These are phyloP conservation scores for Trachymyrmex cornetzi DNA, from an alignment of 1,140 invertebrate genomes.

Conservation along the genomic window DNA sequence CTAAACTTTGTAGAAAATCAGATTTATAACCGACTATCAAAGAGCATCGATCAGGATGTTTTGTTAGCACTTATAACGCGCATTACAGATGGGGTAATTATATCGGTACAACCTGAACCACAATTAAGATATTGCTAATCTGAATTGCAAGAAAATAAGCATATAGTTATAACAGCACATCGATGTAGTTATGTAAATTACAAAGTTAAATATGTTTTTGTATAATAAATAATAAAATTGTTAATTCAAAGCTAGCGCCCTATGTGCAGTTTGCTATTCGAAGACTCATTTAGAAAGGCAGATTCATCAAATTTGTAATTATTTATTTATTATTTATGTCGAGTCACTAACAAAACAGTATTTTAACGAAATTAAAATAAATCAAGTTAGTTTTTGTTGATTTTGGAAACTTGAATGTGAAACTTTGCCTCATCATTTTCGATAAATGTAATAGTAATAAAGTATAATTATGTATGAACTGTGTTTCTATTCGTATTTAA, in stretches of 20 bases:
- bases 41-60: conserved; percentile 77
- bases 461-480: background rate
- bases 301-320: background rate
- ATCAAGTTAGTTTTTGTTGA: conserved; percentile 53
- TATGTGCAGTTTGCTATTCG: background rate
- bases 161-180: background rate
- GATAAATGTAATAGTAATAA: background rate
- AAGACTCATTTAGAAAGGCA: background rate
- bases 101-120: conserved; percentile 76
- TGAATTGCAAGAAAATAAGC: background rate
- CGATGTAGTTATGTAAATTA: conserved; percentile 26
- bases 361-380: background rate
- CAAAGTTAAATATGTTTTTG: background rate
- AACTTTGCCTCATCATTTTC: conserved; percentile 64
- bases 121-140: conserved; percentile 53
- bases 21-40: conserved; percentile 74
- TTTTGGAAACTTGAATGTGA: conserved; percentile 43
- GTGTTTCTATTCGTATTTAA: background rate
- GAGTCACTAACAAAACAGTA: background rate
- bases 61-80: conserved; percentile 80
- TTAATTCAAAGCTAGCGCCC: background rate
- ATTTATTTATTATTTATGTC: background rate
- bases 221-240: conserved; percentile 20
- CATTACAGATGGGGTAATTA: conserved; percentile 80
- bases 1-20: conserved; percentile 75